These are phyloP conservation scores for Leptinotarsa juncta DNA, from an alignment of 2,888 invertebrate genomes.

Conservation along the genomic window DNA sequence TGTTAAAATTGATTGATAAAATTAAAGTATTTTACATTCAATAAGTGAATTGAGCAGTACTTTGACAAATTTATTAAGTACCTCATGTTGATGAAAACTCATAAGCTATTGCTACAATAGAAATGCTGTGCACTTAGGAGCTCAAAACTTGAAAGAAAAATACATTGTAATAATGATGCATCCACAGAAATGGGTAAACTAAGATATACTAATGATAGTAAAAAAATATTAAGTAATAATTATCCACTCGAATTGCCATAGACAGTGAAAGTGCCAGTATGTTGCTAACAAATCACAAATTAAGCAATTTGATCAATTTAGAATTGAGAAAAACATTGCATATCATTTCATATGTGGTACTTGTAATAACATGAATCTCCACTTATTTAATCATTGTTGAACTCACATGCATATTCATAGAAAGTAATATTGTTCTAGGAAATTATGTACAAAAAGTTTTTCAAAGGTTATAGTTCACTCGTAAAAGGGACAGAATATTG, in stretches of 20 bases:
- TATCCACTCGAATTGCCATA: no score
- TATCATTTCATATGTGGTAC: not conserved
- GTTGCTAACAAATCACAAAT: no score
- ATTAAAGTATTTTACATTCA: not conserved
- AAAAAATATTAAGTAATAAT: no score
- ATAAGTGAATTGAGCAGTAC: not conserved
- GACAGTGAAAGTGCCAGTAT: no score
- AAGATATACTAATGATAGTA: no score
- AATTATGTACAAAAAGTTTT: not conserved
- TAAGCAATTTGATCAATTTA: not conserved
- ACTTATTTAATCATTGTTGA: not conserved
- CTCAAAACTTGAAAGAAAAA: no score
- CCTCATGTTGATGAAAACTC: no score
- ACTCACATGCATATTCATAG: constrained; percentile 1
- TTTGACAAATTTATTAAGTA: no score
- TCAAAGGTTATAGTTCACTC: not conserved
- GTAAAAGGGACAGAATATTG: not conserved
- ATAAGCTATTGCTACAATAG: no score
- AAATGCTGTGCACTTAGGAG: no score
- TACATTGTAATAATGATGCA: no score
- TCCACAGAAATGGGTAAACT: no score
- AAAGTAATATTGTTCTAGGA: not conserved
- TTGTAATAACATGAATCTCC: not conserved
- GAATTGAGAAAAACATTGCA: not conserved
- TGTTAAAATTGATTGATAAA: not conserved